Percentiles rank a stretch among this genome's conserved stretches.
phyloP scores from a whole-genome alignment of 1,140 invertebrate genomes.

The Neodiprion virginianus region DNA sequence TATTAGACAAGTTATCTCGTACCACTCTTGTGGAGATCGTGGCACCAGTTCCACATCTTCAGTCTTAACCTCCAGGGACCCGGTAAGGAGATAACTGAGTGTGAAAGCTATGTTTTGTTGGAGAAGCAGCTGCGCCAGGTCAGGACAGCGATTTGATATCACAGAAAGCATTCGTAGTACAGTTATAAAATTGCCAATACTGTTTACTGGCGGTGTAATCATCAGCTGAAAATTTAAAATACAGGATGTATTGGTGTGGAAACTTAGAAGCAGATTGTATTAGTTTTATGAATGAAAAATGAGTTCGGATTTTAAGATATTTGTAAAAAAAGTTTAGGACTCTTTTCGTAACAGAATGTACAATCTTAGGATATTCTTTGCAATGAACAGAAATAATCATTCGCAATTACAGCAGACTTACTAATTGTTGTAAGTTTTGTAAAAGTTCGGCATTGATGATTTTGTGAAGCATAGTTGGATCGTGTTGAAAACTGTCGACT shows the following conservation, averaged over 20 bases:
- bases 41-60: slow-evolving; percentile 84
- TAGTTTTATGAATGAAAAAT: neutral
- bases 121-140: slow-evolving; percentile 87
- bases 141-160: slow-evolving; percentile 94
- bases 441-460: slow-evolving; percentile 93
- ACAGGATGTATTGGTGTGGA: slow-evolving; percentile 1
- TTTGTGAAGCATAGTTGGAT: slow-evolving; percentile 89
- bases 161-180: slow-evolving; percentile 94
- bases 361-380: too few relatives aligned
- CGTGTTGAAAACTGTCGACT: slow-evolving; percentile 95
- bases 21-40: slow-evolving; percentile 92
- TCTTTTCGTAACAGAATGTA: too few relatives aligned
- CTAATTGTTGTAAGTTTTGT: slow-evolving; percentile 91
- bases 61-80: slow-evolving; percentile 72
- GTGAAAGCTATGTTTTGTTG: slow-evolving; percentile 96
- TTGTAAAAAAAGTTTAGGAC: slow-evolving; percentile 8
- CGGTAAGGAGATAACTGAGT: slow-evolving; percentile 88
- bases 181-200: slow-evolving; percentile 93
- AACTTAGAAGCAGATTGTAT: neutral
- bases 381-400: neutral
- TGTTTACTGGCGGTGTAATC: slow-evolving; percentile 90
- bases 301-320: neutral
- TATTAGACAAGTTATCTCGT: slow-evolving; percentile 95
- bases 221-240: slow-evolving; percentile 72
- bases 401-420: slow-evolving; percentile 54